Conservation (phyloP, 2,888 invertebrate species). For the Patella pellucida region DNA sequence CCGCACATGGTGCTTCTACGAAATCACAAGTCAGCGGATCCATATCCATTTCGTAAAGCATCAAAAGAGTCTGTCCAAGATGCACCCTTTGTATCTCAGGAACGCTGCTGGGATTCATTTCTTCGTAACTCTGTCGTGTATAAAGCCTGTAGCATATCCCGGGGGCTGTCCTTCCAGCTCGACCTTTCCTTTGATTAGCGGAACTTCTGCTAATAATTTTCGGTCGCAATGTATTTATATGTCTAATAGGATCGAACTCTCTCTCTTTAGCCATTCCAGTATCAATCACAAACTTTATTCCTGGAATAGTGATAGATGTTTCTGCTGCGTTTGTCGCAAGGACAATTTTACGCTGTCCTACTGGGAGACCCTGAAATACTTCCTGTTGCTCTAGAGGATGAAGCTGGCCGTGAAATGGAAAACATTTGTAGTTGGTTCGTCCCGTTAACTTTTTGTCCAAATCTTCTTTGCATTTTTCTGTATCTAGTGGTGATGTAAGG, state of each 20-base stretch:
- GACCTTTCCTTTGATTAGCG: slow-evolving; percentile 70
- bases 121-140: slow-evolving; percentile 55
- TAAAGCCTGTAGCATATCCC: slow-evolving; percentile 70
- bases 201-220: slow-evolving; percentile 63
- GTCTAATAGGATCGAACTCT: slow-evolving; percentile 62
- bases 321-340: slow-evolving; percentile 72
- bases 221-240: slow-evolving; percentile 58
- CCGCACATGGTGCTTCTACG: slow-evolving; percentile 59
- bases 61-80: slow-evolving; percentile 60
- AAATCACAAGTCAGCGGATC: slow-evolving; percentile 63
- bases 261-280: slow-evolving; percentile 69
- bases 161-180: slow-evolving; percentile 69
- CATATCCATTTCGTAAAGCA: slow-evolving; percentile 64
- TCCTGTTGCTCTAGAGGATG: slow-evolving; percentile 63
- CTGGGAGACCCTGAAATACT: slow-evolving; percentile 55
- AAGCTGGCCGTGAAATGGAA: slow-evolving; percentile 63
- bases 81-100: slow-evolving; percentile 69
- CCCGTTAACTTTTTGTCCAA: slow-evolving; percentile 20
- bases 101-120: slow-evolving; percentile 53
- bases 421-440: slow-evolving; percentile 41
- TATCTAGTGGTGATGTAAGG: slow-evolving; percentile 64
- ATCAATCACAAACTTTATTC: slow-evolving; percentile 70
- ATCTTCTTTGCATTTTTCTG: slow-evolving; percentile 52
- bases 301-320: slow-evolving; percentile 71
- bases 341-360: slow-evolving; percentile 65